phyloP scores from a whole-genome alignment of 2,888 invertebrate genomes.

The Macrosoma leucophasiata region DNA sequence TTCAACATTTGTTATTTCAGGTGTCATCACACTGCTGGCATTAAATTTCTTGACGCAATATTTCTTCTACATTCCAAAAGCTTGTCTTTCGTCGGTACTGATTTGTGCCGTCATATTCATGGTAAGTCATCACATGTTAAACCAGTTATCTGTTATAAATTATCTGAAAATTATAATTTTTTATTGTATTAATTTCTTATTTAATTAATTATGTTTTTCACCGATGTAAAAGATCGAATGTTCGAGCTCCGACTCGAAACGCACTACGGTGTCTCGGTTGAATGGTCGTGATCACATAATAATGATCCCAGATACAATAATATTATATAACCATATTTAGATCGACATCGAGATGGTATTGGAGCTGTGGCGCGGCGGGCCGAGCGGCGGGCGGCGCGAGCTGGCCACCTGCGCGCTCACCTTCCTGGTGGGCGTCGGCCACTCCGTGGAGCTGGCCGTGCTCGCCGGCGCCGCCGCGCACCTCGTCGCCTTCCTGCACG shows the following conservation, averaged over 20 bases:
- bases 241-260: too few species aligned
- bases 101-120: conserved; percentile 92
- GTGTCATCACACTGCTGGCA: conserved; percentile 86
- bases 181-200: too few species aligned
- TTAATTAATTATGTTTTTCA: too few species aligned
- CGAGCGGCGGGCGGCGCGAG: conserved; percentile 79
- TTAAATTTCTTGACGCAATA: conserved; percentile 89
- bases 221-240: too few species aligned
- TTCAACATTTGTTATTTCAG: conserved; percentile 58
- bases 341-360: conserved; percentile 68
- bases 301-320: too few species aligned
- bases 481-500: conserved; percentile 78
- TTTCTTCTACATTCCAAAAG: conserved; percentile 90
- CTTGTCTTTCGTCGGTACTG: conserved; percentile 90
- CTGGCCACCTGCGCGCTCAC: conserved; percentile 82
- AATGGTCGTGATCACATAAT: too few species aligned
- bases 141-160: too few species aligned
- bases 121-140: conserved; percentile 60
- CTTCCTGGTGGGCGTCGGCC: conserved; percentile 76
- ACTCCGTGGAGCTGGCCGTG: conserved; percentile 88
- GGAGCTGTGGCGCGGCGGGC: conserved; percentile 74
- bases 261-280: too few species aligned
- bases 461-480: conserved; percentile 81
- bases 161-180: too few species aligned
- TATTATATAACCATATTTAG: too few species aligned